phyloP scores from a whole-genome alignment of 2,797 vertebrate species.

The Rhinoraja longicauda region DNA sequence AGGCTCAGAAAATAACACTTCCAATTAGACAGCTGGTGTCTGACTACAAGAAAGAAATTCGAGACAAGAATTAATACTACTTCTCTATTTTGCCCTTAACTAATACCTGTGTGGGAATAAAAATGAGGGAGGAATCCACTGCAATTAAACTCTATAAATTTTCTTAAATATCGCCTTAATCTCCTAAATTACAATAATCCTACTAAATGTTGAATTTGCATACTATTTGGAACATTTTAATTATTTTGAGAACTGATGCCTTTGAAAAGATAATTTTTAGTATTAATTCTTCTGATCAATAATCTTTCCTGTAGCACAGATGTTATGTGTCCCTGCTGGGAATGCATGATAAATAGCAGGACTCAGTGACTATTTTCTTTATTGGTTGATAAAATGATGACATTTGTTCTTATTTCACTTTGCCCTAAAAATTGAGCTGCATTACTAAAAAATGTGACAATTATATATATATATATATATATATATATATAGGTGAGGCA shows the following conservation, averaged over 20 bases:
- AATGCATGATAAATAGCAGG: neutral
- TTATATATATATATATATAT: neutral
- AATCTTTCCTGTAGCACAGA: neutral
- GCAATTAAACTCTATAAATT: neutral
- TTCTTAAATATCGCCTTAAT: neutral
- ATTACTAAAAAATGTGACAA: neutral
- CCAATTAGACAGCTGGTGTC: neutral
- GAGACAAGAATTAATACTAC: neutral
- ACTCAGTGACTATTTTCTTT: neutral
- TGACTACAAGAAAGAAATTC: neutral
- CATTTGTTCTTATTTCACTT: neutral
- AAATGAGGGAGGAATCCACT: neutral
- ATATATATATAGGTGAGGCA: too few relatives aligned
- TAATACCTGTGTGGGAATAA: neutral
- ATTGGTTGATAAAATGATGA: neutral
- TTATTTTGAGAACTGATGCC: neutral
- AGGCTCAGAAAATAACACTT: neutral
- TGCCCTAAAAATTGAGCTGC: neutral
- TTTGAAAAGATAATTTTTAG: neutral
- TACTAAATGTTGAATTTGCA: neutral
- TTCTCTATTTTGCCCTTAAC: neutral
- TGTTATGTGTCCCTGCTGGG: too few relatives aligned
- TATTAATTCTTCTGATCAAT: neutral
- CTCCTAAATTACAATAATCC: neutral
- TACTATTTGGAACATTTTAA: neutral